These are phyloP conservation scores for Paratrypauchen microcephalus DNA, from an alignment of 2,797 vertebrate species.

Conservation along the genomic window DNA sequence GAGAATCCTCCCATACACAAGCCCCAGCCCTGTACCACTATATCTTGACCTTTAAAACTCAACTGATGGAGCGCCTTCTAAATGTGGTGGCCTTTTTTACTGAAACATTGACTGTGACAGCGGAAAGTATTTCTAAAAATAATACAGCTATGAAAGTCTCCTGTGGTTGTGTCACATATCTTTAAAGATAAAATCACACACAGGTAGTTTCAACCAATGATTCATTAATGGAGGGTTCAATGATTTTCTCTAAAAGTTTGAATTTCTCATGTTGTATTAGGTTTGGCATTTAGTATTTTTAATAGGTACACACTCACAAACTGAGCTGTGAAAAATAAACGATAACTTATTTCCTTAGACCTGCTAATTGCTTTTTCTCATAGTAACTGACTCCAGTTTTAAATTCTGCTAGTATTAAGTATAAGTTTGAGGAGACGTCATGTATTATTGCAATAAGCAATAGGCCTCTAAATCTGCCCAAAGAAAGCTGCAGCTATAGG, in stretches of 20 bases:
- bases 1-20: constrained; percentile 32
- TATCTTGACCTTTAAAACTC: constrained; percentile 56
- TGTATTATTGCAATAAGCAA: too few species aligned
- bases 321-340: too few species aligned
- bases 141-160: constrained; percentile 1
- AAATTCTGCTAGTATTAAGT: too few species aligned
- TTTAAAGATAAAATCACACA: background rate
- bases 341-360: too few species aligned
- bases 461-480: too few species aligned
- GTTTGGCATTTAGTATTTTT: background rate
- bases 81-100: constrained; percentile 41
- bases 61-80: constrained; percentile 42
- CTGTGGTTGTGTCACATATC: constrained; percentile 9
- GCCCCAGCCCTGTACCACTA: constrained; percentile 1
- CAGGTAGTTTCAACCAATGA: background rate
- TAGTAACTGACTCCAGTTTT: too few species aligned
- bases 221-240: background rate
- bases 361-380: too few species aligned
- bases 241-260: background rate
- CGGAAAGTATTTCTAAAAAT: constrained; percentile 23
- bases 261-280: background rate
- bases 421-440: too few species aligned
- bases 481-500: too few species aligned
- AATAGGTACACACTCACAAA: too few species aligned
- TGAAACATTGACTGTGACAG: constrained; percentile 31